A percentile compares a stretch with the other conserved stretches of the same genome.
Evolutionary conservation across 2,797 vertebrate species (phyloP).

Genomic region (Phoebastria nigripes): DNA sequence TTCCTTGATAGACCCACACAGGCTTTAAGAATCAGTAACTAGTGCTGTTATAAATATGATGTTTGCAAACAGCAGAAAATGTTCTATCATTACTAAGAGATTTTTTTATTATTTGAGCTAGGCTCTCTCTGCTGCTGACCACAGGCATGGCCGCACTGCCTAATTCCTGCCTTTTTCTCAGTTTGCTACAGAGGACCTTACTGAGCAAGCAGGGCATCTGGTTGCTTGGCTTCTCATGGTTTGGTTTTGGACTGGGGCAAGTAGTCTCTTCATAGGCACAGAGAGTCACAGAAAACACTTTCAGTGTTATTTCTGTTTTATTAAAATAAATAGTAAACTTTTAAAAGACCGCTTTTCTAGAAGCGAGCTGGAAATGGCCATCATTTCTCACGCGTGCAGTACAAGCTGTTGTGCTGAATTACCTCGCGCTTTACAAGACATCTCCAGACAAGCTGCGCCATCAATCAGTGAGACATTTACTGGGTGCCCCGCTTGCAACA

Average conservation of each 20-base stretch:
- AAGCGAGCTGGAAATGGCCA: constrained; percentile 11
- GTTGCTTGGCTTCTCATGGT: rapidly evolving
- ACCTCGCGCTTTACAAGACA: constrained; percentile 44
- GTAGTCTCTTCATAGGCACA: not conserved
- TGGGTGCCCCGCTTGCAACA: constrained; percentile 24
- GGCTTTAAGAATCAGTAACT: not conserved
- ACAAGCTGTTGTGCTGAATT: constrained; percentile 45
- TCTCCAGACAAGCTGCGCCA: constrained; percentile 32
- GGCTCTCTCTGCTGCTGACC: not conserved
- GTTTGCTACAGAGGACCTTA: rapidly evolving
- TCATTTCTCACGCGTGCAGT: constrained; percentile 14
- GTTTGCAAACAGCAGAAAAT: not conserved
- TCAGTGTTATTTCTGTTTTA: constrained; percentile 31
- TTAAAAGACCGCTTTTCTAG: not conserved
- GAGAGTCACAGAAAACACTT: not conserved
- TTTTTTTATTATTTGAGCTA: not conserved
- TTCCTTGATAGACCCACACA: not conserved
- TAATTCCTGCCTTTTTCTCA: not conserved
- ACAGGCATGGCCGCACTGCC: rapidly evolving
- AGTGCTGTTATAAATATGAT: not conserved
- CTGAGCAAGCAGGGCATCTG: rapidly evolving
- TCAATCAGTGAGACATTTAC: constrained; percentile 61
- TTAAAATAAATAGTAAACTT: constrained; percentile 57
- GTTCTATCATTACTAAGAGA: not conserved
- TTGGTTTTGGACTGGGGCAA: not conserved